These are phyloP conservation scores for Caenorhabditis sp. DNA, from an alignment of 2,888 invertebrate species.

Conservation along the genomic window DNA sequence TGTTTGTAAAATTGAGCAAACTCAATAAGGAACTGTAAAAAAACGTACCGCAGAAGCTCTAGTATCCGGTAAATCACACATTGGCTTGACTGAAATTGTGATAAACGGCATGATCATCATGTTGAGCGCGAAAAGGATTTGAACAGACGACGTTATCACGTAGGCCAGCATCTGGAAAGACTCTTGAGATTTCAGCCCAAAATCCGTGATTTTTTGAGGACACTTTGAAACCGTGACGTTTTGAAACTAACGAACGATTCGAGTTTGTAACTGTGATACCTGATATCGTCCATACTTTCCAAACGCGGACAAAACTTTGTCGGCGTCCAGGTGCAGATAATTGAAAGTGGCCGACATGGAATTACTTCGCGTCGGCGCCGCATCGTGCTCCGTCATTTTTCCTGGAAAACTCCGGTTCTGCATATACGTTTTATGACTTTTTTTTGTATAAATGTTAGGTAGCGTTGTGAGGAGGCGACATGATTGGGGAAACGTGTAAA, in stretches of 20 bases:
- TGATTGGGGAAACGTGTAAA: too few relatives aligned
- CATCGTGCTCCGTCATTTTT: neutral
- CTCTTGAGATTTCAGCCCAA: neutral
- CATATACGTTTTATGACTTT: neutral
- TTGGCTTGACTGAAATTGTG: slow-evolving; percentile 63
- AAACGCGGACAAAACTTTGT: slow-evolving; percentile 73
- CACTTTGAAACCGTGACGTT: too few relatives aligned
- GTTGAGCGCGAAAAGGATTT: slow-evolving; percentile 61
- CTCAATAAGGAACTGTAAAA: too few relatives aligned
- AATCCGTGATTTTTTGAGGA: too few relatives aligned
- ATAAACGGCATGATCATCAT: slow-evolving; percentile 76
- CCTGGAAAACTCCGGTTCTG: neutral
- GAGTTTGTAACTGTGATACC: slow-evolving; percentile 48
- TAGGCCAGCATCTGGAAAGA: slow-evolving; percentile 64
- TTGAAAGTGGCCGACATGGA: slow-evolving; percentile 45
- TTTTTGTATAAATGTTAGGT: too few relatives aligned
- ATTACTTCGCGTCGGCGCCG: neutral
- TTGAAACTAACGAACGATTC: neutral
- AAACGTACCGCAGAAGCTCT: slow-evolving; percentile 2
- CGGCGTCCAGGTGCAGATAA: slow-evolving; percentile 72
- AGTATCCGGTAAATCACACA: slow-evolving; percentile 52
- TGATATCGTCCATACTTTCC: slow-evolving; percentile 77
- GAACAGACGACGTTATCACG: slow-evolving; percentile 61
- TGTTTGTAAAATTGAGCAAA: too few relatives aligned
- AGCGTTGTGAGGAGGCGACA: too few relatives aligned